A percentile compares a stretch with the other conserved stretches of the same genome.
phyloP scores from a whole-genome alignment of 2,888 invertebrate genomes.

The Diarsia mendica region DNA sequence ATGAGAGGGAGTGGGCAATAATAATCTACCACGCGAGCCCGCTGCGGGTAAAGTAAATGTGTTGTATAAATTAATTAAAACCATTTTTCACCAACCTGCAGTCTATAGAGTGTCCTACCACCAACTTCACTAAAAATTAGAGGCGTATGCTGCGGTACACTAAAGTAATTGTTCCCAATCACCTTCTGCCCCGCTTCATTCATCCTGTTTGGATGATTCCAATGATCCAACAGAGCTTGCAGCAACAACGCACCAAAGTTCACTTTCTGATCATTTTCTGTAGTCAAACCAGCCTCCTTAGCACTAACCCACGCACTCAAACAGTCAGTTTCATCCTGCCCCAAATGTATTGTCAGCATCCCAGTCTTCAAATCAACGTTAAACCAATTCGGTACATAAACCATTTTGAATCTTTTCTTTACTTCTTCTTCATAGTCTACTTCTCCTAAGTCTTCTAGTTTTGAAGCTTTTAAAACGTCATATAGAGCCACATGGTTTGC shows the following conservation, averaged over 20 bases:
- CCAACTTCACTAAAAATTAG: constrained; percentile 99
- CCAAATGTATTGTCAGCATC: constrained; percentile 98
- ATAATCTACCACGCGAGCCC: too few relatives aligned
- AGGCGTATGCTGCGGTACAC: constrained; percentile 98
- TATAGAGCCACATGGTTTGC: constrained; percentile 95
- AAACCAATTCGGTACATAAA: constrained; percentile 99
- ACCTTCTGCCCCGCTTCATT: constrained; percentile 93
- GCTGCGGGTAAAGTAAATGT: neutral
- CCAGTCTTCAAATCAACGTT: constrained; percentile 99
- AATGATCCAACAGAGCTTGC: constrained; percentile 98
- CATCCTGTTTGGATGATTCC: constrained; percentile 94
- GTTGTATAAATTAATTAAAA: neutral
- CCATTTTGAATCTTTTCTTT: constrained; percentile 97
- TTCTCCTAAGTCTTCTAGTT: constrained; percentile 97
- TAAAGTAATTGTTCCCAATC: constrained; percentile 95
- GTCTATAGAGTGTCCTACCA: constrained; percentile 97
- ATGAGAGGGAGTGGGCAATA: too few relatives aligned
- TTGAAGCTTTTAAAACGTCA: constrained; percentile 97
- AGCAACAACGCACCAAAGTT: constrained; percentile 98
- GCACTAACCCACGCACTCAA: constrained; percentile 99
- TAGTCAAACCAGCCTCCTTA: constrained; percentile 96
- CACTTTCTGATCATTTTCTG: constrained; percentile 95
- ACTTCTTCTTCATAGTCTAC: constrained; percentile 98
- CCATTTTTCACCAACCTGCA: constrained; percentile 78
- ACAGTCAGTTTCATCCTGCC: constrained; percentile 99